A percentile compares a stretch with the other conserved stretches of the same genome.
Conservation (phyloP, 2,888 invertebrate genomes). For the Agrochola lota region DNA sequence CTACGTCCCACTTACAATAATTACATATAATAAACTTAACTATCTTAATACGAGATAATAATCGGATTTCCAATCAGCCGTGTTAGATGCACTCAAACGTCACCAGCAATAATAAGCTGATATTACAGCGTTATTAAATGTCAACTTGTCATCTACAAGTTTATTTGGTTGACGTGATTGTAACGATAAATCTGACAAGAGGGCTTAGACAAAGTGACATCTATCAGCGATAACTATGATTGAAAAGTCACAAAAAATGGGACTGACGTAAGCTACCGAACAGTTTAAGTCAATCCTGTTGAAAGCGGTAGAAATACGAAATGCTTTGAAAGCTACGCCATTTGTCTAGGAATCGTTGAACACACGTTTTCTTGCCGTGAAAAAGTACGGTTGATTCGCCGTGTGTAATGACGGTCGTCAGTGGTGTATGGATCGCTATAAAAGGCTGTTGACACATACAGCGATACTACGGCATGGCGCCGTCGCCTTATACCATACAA, state of each 20-base stretch:
- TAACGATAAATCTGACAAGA: background rate
- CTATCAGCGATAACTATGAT: background rate
- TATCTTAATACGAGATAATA: slow-evolving; percentile 5
- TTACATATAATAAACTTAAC: background rate
- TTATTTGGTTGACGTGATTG: background rate
- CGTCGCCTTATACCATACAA: too few relatives aligned
- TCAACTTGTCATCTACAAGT: slow-evolving; percentile 2
- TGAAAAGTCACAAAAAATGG: background rate
- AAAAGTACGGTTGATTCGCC: too few relatives aligned
- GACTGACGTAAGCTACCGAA: background rate
- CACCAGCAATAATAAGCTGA: slow-evolving; percentile 6
- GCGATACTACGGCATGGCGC: too few relatives aligned
- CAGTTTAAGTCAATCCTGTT: background rate
- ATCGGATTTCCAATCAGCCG: slow-evolving; percentile 15
- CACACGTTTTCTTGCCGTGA: too few relatives aligned
- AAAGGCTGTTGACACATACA: too few relatives aligned
- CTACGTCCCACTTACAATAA: background rate
- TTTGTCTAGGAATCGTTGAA: too few relatives aligned
- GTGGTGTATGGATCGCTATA: too few relatives aligned
- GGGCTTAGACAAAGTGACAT: background rate
- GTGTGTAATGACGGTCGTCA: too few relatives aligned
- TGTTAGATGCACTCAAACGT: slow-evolving; percentile 24
- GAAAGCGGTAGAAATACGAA: background rate
- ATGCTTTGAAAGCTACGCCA: background rate
- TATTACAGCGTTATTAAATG: slow-evolving; percentile 19